Evolutionary conservation across 2,797 vertebrate genomes (phyloP), one percentile per base, ranked within the genome.

Genomic region (Glyptemys insculpta): DNA sequence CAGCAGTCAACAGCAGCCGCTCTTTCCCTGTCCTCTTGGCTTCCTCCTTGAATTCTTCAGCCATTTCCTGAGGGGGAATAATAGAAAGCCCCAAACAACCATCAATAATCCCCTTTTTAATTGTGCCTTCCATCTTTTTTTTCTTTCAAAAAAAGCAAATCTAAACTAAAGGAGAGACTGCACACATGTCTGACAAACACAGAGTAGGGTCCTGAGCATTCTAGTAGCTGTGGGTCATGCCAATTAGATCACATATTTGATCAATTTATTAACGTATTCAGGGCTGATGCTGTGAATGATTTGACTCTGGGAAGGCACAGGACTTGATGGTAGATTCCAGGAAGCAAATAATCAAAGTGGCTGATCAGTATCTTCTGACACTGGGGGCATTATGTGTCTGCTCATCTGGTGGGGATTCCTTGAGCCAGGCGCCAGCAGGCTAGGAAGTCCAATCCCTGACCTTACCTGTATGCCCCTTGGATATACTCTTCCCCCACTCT

Each of bases 1-100:
- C 98, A 56, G 98, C 98, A 1, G 98, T 99, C 92, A 99, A 92
- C 96, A 99, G 90, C 81, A 99, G 98, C 90, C 89, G 98, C 82
- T 98, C 96, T n/a, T 93, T 95, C 83, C 97, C 98, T 74, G 97
- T 97, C 74, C 94, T 93, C 85, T 96, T 96, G 47, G 96, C 98
- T 96, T 99, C 99, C 6, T 94, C 96, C 59, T 94, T 95, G 92
- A 99, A 99, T 85, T 98, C 98, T 1, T 95, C 96, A 90, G 98
- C 79, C 94, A 98, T 52, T 96, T 99, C 98, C 99, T 99, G 85
- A 72, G 74, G 19, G 62, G 18, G 95, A 78, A 74, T 80, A 50
- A 27, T 57, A 53, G 5, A 21, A 79, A 29, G 72, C 11, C 23
- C 12, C 72, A 74, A 78, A 29, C 37, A 74, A 44, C 37, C 41